Evolutionary conservation across 2,797 vertebrate genomes (phyloP), one percentile per base, ranked within the genome.

Genomic region (Rallus crepitans): DNA sequence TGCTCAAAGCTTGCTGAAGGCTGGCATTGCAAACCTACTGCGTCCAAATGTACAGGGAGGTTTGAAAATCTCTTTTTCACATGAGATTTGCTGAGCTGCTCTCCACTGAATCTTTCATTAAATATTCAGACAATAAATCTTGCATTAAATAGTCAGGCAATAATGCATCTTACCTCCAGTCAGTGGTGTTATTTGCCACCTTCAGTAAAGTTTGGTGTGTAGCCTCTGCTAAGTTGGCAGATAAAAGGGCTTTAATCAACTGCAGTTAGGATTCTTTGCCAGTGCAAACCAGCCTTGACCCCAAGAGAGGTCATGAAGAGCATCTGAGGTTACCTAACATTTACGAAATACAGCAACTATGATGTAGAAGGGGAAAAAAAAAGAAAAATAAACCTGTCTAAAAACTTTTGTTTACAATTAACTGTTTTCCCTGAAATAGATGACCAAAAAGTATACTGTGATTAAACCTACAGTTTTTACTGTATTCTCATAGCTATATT

Each of bases 171-270:
- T 75, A 27, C 25, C 35, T 81, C 50, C 83, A 89, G 42, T 33
- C 56, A 57, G 35, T 40, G 11, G 9, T 1, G 2, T 45, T 35
- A 72, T 89, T 83, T 89, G 30, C 66, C 53, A 82, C 42, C 57
- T 79, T 92, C 64, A 56, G 56, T 82, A 56, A 88, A 79, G 50
- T 94, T 59, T 75, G 47, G 69, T 80, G 31, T 40, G 21, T 60
- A 82, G 37, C 65, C 35, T 64, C 83, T 73, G 33, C 31, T 56
- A 71, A 57, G 10, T 57, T 33, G 16, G 40, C 72, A 92, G 75
- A 82, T 89, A 87, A 87, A 96, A 96, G 63, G 63, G 28, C 13
- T 81, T 92, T 72, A 71, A 86, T 53, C 90, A 91, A 33, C 31
- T 84, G 52, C 52, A 66, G 40, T 66, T 73, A 60, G 48, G 31